A percentile compares a stretch with the other conserved stretches of the same genome.
These are phyloP conservation scores for Ecliptopera silaceata DNA, from an alignment of 2,888 invertebrate species.

Conservation along the genomic window DNA sequence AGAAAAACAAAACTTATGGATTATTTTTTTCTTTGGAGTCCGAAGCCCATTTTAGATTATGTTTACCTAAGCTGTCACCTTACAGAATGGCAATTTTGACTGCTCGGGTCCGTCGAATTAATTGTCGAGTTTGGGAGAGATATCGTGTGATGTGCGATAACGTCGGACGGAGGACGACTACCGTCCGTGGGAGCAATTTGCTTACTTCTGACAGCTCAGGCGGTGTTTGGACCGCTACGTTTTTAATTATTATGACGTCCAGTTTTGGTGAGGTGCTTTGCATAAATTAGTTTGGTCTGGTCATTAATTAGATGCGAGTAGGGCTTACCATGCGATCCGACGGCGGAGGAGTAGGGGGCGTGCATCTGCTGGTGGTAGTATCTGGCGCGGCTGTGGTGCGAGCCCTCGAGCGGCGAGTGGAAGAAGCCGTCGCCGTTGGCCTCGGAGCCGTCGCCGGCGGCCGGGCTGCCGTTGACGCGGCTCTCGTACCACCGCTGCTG, in stretches of 20 bases:
- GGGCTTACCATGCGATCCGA: constrained; percentile 78
- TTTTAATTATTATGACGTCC: constrained; percentile 61
- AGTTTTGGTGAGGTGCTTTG: constrained; percentile 45
- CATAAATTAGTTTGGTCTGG: constrained; percentile 37
- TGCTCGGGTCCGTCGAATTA: constrained; percentile 74
- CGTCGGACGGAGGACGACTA: constrained; percentile 58
- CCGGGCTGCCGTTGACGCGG: constrained; percentile 81
- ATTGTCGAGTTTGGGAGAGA: constrained; percentile 75
- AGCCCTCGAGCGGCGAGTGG: constrained; percentile 82
- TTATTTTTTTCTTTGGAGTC: constrained; percentile 70
- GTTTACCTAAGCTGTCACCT: constrained; percentile 83
- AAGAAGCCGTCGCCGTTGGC: constrained; percentile 81
- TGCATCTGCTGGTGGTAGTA: constrained; percentile 84
- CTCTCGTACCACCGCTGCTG: constrained; percentile 83
- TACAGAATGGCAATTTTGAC: constrained; percentile 81
- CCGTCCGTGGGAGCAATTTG: constrained; percentile 65
- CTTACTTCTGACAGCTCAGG: constrained; percentile 65
- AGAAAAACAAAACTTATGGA: constrained; percentile 72
- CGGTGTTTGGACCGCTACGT: constrained; percentile 52
- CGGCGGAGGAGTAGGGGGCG: constrained; percentile 80
- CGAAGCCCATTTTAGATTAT: constrained; percentile 77
- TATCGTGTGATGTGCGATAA: constrained; percentile 76
- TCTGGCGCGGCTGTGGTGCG: constrained; percentile 79
- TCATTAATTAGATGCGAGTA: constrained; percentile 31
- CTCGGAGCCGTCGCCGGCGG: constrained; percentile 75